Percentiles rank a stretch among this genome's conserved stretches.
phyloP scores from a whole-genome alignment of 2,888 invertebrate genomes.

The Rotaria macrura region DNA sequence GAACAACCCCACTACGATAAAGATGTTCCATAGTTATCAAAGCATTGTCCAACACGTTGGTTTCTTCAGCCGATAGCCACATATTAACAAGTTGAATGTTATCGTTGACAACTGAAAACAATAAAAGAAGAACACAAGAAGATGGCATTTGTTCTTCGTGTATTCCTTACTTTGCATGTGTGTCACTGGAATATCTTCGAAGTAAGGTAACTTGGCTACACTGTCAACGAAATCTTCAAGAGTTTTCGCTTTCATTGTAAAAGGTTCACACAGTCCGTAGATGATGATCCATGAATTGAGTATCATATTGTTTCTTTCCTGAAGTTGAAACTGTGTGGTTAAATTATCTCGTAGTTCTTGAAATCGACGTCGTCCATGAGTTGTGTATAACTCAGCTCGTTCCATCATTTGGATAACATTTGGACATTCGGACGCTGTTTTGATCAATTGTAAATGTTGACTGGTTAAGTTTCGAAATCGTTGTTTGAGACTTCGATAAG shows the following conservation, averaged over 20 bases:
- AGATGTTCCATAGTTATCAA: neutral
- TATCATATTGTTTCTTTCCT: constrained; percentile 16
- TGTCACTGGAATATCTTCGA: neutral
- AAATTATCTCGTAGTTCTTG: constrained; percentile 21
- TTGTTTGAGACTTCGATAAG: neutral
- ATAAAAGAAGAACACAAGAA: no score
- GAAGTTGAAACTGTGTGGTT: neutral
- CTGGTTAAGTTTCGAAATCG: neutral
- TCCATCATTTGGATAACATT: neutral
- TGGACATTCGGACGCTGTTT: neutral
- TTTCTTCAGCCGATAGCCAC: neutral
- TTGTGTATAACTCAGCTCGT: neutral
- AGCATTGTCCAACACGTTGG: neutral
- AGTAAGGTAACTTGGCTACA: neutral
- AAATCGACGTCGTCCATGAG: neutral
- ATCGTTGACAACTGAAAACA: neutral
- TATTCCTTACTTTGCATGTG: neutral
- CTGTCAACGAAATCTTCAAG: neutral
- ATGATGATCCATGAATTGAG: neutral
- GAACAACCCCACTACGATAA: neutral
- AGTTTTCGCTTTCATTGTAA: neutral
- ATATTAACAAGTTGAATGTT: neutral
- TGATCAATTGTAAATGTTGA: constrained; percentile 9
- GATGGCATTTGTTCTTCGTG: no score
- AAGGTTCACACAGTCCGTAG: neutral